Evolutionary conservation across 2,888 invertebrate species (phyloP).

Genomic region (Sminthurinus aureus): DNA sequence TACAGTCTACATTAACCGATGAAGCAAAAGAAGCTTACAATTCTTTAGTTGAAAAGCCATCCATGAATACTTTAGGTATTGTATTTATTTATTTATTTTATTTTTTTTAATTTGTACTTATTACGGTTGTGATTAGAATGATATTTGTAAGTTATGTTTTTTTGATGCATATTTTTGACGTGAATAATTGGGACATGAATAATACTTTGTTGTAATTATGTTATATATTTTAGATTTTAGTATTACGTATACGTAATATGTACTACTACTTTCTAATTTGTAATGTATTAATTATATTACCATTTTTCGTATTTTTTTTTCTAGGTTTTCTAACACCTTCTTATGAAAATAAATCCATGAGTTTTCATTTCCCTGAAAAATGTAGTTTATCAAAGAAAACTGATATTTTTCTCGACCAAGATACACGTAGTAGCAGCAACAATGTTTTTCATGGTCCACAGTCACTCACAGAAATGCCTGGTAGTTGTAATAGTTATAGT

Average conservation of each 20-base stretch:
- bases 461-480: conserved; percentile 35
- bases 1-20: conserved; percentile 84
- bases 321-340: conserved; percentile 60
- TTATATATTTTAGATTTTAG: too few relatives aligned
- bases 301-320: conserved; percentile 10
- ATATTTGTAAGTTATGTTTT: not conserved
- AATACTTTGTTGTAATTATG: too few relatives aligned
- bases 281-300: too few relatives aligned
- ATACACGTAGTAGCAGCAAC: not conserved
- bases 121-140: not conserved
- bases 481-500: not conserved
- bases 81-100: conserved; percentile 25
- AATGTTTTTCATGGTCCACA: conserved; percentile 24
- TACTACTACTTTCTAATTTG: too few relatives aligned
- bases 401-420: conserved; percentile 55
- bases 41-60: conserved; percentile 82
- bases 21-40: conserved; percentile 94
- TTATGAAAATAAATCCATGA: conserved; percentile 58
- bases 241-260: too few relatives aligned
- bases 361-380: conserved; percentile 60
- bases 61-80: conserved; percentile 58
- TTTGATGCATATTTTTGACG: not conserved
- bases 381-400: conserved; percentile 57
- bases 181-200: not conserved
- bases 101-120: conserved; percentile 36